phyloP scores from a whole-genome alignment of 2,888 invertebrate genomes.

The Brenthis hecate region DNA sequence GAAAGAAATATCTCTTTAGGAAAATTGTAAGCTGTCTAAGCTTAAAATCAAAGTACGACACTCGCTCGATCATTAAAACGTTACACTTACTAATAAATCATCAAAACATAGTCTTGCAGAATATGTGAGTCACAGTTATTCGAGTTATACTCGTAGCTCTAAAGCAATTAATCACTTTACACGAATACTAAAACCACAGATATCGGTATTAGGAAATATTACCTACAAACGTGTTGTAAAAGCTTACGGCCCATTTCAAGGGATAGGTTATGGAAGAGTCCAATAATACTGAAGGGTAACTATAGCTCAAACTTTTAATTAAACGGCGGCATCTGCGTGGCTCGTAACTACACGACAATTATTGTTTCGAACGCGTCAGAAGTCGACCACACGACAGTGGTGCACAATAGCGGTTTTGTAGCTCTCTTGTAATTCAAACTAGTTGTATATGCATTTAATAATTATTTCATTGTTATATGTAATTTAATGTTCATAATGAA shows the following conservation, averaged over 20 bases:
- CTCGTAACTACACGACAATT: constrained; percentile 67
- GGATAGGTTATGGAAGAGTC: constrained; percentile 55
- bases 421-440: background rate
- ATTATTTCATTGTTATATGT: too few species aligned
- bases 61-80: too few species aligned
- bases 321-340: constrained; percentile 72
- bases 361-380: constrained; percentile 48
- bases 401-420: background rate
- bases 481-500: too few species aligned
- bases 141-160: too few species aligned
- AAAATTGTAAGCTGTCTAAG: too few species aligned
- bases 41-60: too few species aligned
- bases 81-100: too few species aligned
- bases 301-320: constrained; percentile 77
- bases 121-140: too few species aligned
- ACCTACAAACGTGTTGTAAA: constrained; percentile 33
- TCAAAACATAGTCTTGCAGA: too few species aligned
- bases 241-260: constrained; percentile 60
- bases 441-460: background rate
- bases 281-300: constrained; percentile 71
- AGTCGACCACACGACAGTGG: background rate
- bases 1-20: too few species aligned
- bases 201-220: constrained; percentile 7
- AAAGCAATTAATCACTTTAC: too few species aligned
- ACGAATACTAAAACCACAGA: background rate